Evolutionary conservation across 1,140 invertebrate genomes (phyloP).

Genomic region (Lycorma delicatula): DNA sequence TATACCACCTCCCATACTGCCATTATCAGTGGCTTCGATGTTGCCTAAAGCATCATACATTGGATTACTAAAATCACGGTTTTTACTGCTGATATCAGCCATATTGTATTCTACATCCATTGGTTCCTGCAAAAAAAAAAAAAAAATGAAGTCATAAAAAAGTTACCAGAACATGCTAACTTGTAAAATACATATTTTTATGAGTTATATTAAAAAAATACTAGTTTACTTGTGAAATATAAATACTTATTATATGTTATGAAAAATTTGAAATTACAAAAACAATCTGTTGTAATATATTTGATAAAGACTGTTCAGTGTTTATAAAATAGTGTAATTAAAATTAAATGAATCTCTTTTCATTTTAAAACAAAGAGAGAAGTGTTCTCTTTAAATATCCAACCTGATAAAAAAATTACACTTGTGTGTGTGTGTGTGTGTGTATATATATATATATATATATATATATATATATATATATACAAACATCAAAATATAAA

Average conservation of each 20-base stretch:
- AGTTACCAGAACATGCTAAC: not conserved
- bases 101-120: conserved; percentile 69
- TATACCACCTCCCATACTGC: conserved; percentile 47
- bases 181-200: not conserved
- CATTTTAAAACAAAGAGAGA: too few relatives aligned
- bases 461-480: too few relatives aligned
- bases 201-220: not conserved
- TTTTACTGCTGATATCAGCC: conserved; percentile 59
- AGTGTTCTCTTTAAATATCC: too few relatives aligned
- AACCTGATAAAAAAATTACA: too few relatives aligned
- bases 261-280: not conserved
- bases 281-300: not conserved
- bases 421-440: too few relatives aligned
- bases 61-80: conserved; percentile 87
- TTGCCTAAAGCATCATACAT: conserved; percentile 84
- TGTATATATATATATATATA: too few relatives aligned
- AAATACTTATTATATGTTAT: not conserved
- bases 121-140: conserved; percentile 42
- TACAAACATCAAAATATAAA: too few relatives aligned
- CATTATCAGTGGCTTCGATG: conserved; percentile 48
- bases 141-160: conserved; percentile 1
- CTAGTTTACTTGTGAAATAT: not conserved
- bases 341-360: too few relatives aligned
- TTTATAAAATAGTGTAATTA: too few relatives aligned
- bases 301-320: too few relatives aligned